phyloP scores from a whole-genome alignment of 2,113 vertebrate species.

The Mormyrus lacerda region DNA sequence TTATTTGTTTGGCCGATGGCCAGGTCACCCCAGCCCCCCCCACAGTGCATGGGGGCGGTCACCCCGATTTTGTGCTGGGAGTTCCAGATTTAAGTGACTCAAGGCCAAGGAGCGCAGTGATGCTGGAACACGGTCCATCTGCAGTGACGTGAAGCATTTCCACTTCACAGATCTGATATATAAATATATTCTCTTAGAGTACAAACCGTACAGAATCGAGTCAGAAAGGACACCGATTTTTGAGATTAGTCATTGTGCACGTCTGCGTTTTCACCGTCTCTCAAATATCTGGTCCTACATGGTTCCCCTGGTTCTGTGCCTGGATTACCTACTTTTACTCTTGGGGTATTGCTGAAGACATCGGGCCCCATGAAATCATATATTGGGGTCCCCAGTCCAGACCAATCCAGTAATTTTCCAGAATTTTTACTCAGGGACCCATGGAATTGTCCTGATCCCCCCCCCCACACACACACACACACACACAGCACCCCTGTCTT shows the following conservation, averaged over 20 bases:
- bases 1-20: neutral
- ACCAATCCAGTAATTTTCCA: no score
- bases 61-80: slow-evolving; percentile 34
- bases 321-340: neutral
- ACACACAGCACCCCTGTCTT: neutral
- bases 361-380: no score
- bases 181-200: neutral
- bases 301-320: neutral
- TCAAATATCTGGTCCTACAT: neutral
- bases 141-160: neutral
- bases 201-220: neutral
- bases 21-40: neutral
- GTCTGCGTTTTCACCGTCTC: neutral
- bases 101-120: no score
- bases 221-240: slow-evolving; percentile 19
- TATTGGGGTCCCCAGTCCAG: no score
- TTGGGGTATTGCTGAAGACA: no score
- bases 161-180: neutral
- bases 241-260: slow-evolving; percentile 39
- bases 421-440: no score
- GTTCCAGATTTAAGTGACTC: slow-evolving; percentile 19
- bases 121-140: neutral
- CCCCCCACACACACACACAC: no score
- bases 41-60: slow-evolving; percentile 8
- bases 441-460: no score